These are phyloP conservation scores for Cepaea nemoralis DNA, from an alignment of 1,140 invertebrate genomes.

Conservation along the genomic window DNA sequence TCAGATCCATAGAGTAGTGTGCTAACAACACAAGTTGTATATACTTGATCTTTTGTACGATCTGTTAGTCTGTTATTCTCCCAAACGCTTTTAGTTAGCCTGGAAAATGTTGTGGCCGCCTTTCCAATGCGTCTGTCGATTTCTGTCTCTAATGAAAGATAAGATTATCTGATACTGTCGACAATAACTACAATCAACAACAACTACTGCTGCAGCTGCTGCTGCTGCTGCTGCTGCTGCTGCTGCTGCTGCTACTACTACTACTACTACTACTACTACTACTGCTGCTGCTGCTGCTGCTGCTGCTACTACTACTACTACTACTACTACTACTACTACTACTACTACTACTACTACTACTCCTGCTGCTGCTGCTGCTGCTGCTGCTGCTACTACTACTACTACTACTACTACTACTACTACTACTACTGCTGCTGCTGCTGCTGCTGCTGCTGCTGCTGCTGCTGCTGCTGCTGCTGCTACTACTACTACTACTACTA, in stretches of 20 bases:
- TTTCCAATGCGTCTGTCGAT: no score
- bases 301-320: conserved; percentile 20
- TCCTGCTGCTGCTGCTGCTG: no score
- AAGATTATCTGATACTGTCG: no score
- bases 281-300: neutral
- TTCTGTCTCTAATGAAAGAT: no score
- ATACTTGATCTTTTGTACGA: no score
- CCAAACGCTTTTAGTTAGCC: no score
- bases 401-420: conserved; percentile 40
- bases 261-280: conserved; percentile 8
- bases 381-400: conserved; percentile 25
- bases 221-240: neutral
- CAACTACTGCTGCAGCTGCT: neutral
- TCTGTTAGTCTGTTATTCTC: no score
- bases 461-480: neutral
- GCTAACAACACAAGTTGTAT: no score
- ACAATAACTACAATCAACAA: no score
- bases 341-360: no score
- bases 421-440: conserved; percentile 11
- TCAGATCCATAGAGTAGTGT: no score
- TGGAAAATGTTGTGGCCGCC: no score
- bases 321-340: conserved; percentile 29
- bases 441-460: conserved; percentile 5
- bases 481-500: conserved; percentile 28
- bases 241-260: neutral